Percentiles rank a stretch among this genome's conserved stretches.
Evolutionary conservation across 2,797 vertebrate genomes (phyloP).

Genomic region (Phoxinus dragarum): DNA sequence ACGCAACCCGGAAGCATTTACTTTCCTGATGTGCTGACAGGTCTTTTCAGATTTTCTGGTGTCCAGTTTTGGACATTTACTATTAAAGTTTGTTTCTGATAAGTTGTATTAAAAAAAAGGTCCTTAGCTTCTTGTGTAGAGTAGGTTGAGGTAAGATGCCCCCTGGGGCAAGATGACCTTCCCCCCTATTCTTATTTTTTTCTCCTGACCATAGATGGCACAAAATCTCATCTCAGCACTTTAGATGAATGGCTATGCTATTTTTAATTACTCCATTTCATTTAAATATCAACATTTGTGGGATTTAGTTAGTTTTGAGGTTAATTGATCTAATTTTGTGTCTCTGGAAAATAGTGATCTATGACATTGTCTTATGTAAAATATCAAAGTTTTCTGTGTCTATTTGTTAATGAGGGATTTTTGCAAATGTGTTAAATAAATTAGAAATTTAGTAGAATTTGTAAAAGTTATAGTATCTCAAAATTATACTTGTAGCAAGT

Average conservation of each 20-base stretch:
- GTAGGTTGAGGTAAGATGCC: background rate
- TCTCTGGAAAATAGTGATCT: background rate
- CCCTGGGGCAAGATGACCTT: background rate
- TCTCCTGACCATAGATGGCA: background rate
- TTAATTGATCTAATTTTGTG: background rate
- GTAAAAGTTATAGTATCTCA: too few relatives aligned
- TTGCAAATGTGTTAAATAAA: background rate
- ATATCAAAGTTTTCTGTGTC: background rate
- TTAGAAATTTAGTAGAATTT: too few relatives aligned
- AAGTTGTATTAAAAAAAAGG: background rate
- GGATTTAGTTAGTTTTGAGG: background rate
- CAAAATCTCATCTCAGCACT: background rate
- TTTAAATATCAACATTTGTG: background rate
- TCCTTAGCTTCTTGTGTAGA: background rate
- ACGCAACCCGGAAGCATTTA: slow-evolving; percentile 46
- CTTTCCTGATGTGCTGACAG: slow-evolving; percentile 21
- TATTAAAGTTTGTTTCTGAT: background rate
- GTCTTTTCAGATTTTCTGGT: background rate
- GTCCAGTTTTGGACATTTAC: background rate
- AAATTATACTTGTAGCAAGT: too few relatives aligned
- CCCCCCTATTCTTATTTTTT: background rate
- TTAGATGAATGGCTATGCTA: background rate
- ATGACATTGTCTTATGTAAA: background rate
- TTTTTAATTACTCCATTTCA: background rate
- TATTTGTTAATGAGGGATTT: background rate